A percentile compares a stretch with the other conserved stretches of the same genome.
Conservation (phyloP, 2,888 invertebrate genomes). For the Limnephilus lunatus region DNA sequence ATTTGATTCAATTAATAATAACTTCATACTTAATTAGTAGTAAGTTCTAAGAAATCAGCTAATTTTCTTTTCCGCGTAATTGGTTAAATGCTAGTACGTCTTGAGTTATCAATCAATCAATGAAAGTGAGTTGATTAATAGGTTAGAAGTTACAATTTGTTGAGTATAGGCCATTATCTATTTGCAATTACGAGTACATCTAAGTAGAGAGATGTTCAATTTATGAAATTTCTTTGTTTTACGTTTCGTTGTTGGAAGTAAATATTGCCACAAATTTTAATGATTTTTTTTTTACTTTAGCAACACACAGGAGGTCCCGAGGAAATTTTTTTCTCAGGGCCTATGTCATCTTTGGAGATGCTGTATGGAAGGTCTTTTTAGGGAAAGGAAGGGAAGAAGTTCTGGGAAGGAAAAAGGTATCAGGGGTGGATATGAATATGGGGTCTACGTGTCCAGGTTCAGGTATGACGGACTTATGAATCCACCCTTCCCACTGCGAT, state of each 20-base stretch:
- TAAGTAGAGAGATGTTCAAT: not conserved
- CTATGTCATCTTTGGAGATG: too few relatives aligned
- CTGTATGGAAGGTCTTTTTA: too few relatives aligned
- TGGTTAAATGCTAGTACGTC: not conserved
- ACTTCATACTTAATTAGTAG: not conserved
- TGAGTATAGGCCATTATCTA: not conserved
- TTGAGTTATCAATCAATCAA: not conserved
- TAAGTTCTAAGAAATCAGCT: not conserved
- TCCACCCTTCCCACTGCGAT: too few relatives aligned
- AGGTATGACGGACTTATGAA: too few relatives aligned
- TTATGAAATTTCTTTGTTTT: not conserved
- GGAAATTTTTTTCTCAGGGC: too few relatives aligned
- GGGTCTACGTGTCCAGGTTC: too few relatives aligned
- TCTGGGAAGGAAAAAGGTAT: too few relatives aligned
- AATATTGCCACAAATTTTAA: not conserved
- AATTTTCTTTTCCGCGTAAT: not conserved
- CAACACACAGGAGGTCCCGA: too few relatives aligned
- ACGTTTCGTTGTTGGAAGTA: not conserved
- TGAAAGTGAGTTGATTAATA: not conserved
- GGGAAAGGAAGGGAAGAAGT: too few relatives aligned
- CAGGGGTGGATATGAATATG: too few relatives aligned
- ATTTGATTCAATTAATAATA: too few relatives aligned
- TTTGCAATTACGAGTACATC: not conserved
- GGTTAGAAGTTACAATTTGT: not conserved
- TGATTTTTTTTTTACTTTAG: too few relatives aligned